phyloP scores from a whole-genome alignment of 2,888 invertebrate genomes.

The Tiliacea citrago region DNA sequence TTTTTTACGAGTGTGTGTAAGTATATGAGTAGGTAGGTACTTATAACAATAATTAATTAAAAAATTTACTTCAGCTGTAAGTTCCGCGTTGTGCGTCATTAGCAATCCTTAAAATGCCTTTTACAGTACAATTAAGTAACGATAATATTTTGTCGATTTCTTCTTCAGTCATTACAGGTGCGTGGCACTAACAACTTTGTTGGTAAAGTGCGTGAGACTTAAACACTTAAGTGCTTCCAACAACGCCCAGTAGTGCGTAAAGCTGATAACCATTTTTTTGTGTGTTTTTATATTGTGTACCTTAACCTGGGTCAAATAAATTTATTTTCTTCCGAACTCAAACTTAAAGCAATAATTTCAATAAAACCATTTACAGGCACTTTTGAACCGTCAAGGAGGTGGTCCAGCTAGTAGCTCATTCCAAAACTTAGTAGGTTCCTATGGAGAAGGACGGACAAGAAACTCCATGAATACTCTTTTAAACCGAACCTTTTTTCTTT shows the following conservation, averaged over 20 bases:
- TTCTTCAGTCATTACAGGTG: not conserved
- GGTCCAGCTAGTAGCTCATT: not conserved
- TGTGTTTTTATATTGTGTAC: not conserved
- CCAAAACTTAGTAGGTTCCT: too few relatives aligned
- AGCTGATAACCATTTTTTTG: not conserved
- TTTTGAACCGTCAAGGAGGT: not conserved
- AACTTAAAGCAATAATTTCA: not conserved
- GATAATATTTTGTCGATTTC: not conserved
- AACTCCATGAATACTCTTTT: too few relatives aligned
- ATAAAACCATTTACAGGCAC: not conserved
- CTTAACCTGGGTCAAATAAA: not conserved
- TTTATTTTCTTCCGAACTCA: not conserved
- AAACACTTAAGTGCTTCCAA: not conserved
- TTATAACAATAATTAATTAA: too few relatives aligned
- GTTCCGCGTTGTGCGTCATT: slow-evolving; percentile 24
- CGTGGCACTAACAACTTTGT: not conserved
- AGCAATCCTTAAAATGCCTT: not conserved
- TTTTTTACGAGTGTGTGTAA: not conserved
- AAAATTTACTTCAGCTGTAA: too few relatives aligned
- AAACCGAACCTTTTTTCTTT: too few relatives aligned
- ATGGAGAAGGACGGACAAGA: too few relatives aligned
- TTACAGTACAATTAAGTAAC: not conserved
- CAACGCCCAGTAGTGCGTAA: not conserved
- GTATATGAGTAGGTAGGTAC: too few relatives aligned
- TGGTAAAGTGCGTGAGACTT: not conserved